Evolutionary conservation across 64 coral and sea anemone genomes (phyloP).

Genomic region (Porites lutea): DNA sequence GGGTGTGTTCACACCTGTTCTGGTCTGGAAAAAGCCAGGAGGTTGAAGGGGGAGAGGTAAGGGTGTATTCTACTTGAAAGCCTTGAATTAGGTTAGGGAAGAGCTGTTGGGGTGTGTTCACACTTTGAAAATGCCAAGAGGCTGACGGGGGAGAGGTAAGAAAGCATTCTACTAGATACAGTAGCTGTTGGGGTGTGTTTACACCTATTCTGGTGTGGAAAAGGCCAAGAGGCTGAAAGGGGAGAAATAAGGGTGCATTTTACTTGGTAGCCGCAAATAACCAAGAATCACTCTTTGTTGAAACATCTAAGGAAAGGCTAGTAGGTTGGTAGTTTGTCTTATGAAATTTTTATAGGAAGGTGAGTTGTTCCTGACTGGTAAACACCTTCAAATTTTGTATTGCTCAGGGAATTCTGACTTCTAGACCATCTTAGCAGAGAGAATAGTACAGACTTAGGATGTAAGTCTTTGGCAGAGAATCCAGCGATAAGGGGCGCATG

Average conservation of each 20-base stretch:
- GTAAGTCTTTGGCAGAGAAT: no score
- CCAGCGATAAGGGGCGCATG: no score
- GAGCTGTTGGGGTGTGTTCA: constrained; percentile 93
- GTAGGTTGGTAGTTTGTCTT: no score
- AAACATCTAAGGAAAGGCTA: no score
- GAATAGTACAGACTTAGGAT: no score
- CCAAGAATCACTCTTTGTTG: no score
- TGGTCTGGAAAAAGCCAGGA: constrained; percentile 98
- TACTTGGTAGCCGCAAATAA: constrained; percentile 20
- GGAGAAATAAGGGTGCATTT: constrained; percentile 77
- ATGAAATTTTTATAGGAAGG: no score
- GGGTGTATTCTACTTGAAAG: neutral
- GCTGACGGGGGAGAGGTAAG: constrained; percentile 93
- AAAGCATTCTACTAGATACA: no score
- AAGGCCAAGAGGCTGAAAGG: constrained; percentile 87
- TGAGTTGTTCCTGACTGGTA: no score
- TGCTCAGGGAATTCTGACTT: no score
- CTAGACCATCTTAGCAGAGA: no score
- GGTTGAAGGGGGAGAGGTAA: constrained; percentile 93
- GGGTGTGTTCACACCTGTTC: constrained; percentile 96
- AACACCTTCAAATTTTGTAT: no score
- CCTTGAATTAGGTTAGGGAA: constrained; percentile 83
- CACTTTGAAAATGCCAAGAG: constrained; percentile 95
- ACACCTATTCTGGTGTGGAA: constrained; percentile 98
- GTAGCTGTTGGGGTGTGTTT: constrained; percentile 88